These are phyloP conservation scores for Palloptera scutellata DNA, from an alignment of 2,888 invertebrate species.

Conservation along the genomic window DNA sequence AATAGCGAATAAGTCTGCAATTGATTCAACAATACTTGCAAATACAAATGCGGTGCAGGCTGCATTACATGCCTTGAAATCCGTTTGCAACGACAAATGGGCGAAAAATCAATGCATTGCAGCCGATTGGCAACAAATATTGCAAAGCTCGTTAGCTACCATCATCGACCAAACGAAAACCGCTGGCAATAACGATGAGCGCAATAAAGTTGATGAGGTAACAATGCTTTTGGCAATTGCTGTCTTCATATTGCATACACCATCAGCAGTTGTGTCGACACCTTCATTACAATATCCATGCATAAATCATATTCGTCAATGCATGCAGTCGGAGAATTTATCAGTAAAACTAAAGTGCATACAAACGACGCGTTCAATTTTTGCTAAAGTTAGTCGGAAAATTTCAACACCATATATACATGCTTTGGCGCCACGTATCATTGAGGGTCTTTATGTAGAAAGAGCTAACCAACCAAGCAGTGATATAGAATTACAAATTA, in stretches of 20 bases:
- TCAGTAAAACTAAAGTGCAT: slow-evolving; percentile 80
- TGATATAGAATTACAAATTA: slow-evolving; percentile 75
- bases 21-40: slow-evolving; percentile 70
- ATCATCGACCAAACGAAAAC: slow-evolving; percentile 90
- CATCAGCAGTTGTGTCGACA: slow-evolving; percentile 77
- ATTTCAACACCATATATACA: slow-evolving; percentile 84
- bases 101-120: slow-evolving; percentile 70
- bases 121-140: slow-evolving; percentile 78
- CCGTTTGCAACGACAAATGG: slow-evolving; percentile 73
- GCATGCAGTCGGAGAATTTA: slow-evolving; percentile 73
- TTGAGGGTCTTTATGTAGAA: slow-evolving; percentile 77
- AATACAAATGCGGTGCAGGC: slow-evolving; percentile 78
- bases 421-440: slow-evolving; percentile 78
- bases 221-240: slow-evolving; percentile 89
- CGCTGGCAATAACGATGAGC: slow-evolving; percentile 69
- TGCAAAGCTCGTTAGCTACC: slow-evolving; percentile 89
- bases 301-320: slow-evolving; percentile 90
- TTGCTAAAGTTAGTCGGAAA: slow-evolving; percentile 74
- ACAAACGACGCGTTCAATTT: slow-evolving; percentile 80
- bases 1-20: slow-evolving; percentile 73
- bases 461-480: slow-evolving; percentile 69
- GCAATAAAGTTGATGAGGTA: slow-evolving; percentile 79
- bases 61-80: slow-evolving; percentile 79
- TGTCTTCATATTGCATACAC: slow-evolving; percentile 85
- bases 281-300: slow-evolving; percentile 89